Conservation (phyloP, 1,140 invertebrate species). For the Pachypeltis micranthus region DNA sequence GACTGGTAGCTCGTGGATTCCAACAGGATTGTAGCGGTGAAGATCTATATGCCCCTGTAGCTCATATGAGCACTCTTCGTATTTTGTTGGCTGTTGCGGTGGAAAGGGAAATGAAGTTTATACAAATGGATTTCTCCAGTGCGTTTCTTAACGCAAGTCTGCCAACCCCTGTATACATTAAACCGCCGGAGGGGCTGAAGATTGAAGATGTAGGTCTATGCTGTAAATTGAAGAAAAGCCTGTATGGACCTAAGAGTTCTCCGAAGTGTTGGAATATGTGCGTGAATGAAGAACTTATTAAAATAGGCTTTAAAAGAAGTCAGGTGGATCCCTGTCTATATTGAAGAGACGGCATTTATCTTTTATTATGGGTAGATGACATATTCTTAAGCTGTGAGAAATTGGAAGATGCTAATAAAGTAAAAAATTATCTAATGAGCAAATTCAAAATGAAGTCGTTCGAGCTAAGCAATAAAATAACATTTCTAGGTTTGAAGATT, state of each 20-base stretch:
- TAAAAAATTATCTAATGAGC: not conserved
- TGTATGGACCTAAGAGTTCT: not conserved
- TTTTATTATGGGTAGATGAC: not conserved
- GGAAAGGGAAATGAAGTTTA: conserved; percentile 22
- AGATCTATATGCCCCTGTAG: conserved; percentile 33
- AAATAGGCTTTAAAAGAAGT: not conserved
- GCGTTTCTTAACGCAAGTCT: conserved; percentile 35
- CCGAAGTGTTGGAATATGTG: not conserved
- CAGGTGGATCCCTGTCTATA: not conserved
- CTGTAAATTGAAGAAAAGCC: not conserved
- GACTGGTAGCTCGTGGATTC: conserved; percentile 1
- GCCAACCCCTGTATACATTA: conserved; percentile 34
- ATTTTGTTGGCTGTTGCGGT: conserved; percentile 28
- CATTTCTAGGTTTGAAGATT: not conserved
- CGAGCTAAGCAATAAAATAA: not conserved
- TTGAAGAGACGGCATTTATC: not conserved
- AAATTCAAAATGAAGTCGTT: not conserved
- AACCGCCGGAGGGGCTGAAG: conserved; percentile 31
- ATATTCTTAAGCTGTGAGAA: not conserved
- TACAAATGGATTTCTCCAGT: conserved; percentile 32
- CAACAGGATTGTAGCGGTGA: conserved; percentile 26
- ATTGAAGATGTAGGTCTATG: not conserved
- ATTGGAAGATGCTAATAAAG: not conserved
- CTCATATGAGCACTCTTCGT: conserved; percentile 29
- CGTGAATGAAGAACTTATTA: not conserved